Conservation (phyloP, 2,888 invertebrate species). For the Apoda limacodes region DNA sequence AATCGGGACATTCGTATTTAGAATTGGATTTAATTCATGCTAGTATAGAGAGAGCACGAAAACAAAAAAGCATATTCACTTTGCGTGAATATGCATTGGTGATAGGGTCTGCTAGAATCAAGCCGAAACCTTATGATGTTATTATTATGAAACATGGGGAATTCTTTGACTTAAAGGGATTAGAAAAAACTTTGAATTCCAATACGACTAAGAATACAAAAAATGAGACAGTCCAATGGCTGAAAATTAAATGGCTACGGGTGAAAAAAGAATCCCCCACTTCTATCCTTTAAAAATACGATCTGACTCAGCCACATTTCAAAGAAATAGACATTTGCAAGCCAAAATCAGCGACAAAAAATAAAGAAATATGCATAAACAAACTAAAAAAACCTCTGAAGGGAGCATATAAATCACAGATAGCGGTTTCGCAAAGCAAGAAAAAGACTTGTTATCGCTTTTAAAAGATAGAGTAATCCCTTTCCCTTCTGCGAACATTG, state of each 20-base stretch:
- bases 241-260: slow-evolving; percentile 1
- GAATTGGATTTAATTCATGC: slow-evolving; percentile 4
- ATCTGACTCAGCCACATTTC: background rate
- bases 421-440: no score
- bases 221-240: slow-evolving; percentile 5
- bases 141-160: no score
- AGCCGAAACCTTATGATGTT: slow-evolving; percentile 7
- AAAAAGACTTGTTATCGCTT: no score
- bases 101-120: slow-evolving; percentile 7
- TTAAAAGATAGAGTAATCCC: no score
- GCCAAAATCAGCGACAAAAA: no score
- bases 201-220: no score
- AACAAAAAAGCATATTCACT: slow-evolving; percentile 7
- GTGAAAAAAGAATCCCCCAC: background rate
- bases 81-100: slow-evolving; percentile 3
- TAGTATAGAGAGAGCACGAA: slow-evolving; percentile 7
- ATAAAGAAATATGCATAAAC: no score
- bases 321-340: slow-evolving; percentile 1
- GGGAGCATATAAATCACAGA: no score
- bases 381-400: no score
- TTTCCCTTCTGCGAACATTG: no score
- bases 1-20: slow-evolving; percentile 11
- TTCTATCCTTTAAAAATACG: background rate
- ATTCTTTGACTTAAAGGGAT: no score
- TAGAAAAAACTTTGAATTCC: no score